Base-by-base conservation (phyloP, 2,113 vertebrate genomes). In the Actenoides hombroni region DNA sequence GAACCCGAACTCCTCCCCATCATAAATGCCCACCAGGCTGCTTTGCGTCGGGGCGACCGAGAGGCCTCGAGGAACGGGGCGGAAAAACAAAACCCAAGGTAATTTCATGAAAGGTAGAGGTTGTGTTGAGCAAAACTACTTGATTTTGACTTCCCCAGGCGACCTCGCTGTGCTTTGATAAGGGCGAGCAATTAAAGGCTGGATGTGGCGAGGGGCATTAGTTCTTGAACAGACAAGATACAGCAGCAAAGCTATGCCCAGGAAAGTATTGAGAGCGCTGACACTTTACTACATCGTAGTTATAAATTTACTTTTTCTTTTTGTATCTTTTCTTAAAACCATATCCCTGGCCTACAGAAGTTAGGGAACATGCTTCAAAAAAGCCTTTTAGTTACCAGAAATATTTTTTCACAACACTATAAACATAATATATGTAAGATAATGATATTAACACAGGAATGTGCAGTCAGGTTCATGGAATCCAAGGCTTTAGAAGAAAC, bases 1-100 rank as follows among this genome's bases (percentile, higher is more conserved):
- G 51, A 99, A 99, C 17, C 97, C 98, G 19, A 99, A 97, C 82
- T 98, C 98, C 44, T 99, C 98, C 44, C 99, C 99, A 1, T 99
- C 98, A 75, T 99, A 99, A 76, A 99, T 97, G 0, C 98, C 99
- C 16, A 97, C 21, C 16, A 98, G 98, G 54, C 97, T 91, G 24
- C 92, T 42, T 6, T 95, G 93, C 1, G 49, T 65, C 4, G 95
- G 44, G 42, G 96, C 39, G 0, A 46, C 68, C 2, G 98, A 91
- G 39, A 99, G 98, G 84, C 99, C 99, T 99, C 61, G 16, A 77
- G 89, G 20, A 35, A 86, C 11, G 11, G 24, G 28, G 42, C 2
- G 5, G 10, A 7, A 12, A 70, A 64, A 48, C 24, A 51, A 51
- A 51, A 51, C 24, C 23, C 23, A 13, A 51, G 5, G 16, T 19